Base-by-base conservation (phyloP, 2,888 invertebrate genomes). In the Boloria selene region DNA sequence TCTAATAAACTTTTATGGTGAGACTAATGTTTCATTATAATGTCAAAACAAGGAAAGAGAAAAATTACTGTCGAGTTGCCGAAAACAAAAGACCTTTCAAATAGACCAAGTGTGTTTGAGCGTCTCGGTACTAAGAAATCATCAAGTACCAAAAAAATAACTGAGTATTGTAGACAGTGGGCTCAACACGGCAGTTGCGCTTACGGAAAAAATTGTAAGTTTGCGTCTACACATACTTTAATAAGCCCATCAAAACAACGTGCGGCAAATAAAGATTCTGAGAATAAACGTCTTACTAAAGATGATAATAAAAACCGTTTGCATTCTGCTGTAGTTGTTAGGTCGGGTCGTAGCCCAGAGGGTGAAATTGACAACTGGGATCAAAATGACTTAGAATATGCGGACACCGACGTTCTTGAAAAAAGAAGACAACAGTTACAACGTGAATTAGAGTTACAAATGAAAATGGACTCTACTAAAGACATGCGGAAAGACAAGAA, bases 61-160 rank as follows among this genome's bases (percentile, higher is more conserved):
- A 95, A 95, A 94, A 95, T 95, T 87, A 95, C 95, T 85, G 95
- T 95, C 86, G 95, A 95, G 88, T 93, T 95, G 88, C 93, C 94
- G 83, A 94, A 95, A 93, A 93, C 93, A 84, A 95, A 95, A 92
- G 93, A 94, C 82, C 87, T 94, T 77, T 85, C 93, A 84, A 89
- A 89, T 80, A 94, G 96, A 86, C 96, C 96, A 74, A 96, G 96
- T 93, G 96, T 96, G 75, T 96, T 96, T 90, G 96, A 96, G 89
- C 94, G 96, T 77, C 94, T 96, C 79, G 96, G 96, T 75, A 96
- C 95, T 53, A 96, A 96, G 89, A 95, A 95, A 81, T 86, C 93
- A 80, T 82, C 93, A 42, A 87, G 85, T 85, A 83, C 83, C 74
- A 93, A 93, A 83, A 93, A 92, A 93, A 88, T 93, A 90, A 87